Evolutionary conservation across 2,113 vertebrate species (phyloP), one percentile per base, ranked within the genome.

Genomic region (Calcarius ornatus): DNA sequence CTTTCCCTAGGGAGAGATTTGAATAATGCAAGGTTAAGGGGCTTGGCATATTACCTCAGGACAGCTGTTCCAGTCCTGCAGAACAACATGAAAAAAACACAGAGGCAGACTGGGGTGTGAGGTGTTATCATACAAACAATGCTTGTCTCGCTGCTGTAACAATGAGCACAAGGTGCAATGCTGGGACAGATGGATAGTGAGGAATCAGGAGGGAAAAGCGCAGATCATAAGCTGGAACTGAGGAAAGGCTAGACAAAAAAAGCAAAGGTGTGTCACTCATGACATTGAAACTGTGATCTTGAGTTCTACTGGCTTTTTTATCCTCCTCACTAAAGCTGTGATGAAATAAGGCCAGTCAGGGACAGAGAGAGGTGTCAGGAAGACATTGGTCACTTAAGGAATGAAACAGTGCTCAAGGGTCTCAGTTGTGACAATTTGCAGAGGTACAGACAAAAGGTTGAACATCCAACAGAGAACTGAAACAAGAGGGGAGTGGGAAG

Each of bases 21-120:
- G 66, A 96, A 95, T 90, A 94, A 93, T 54, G 35, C 51, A 90
- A 70, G 86, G 93, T 94, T 89, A 92, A 87, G 78, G 75, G 81
- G 48, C 75, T 90, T 96, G 86, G 77, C 94, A 77, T 94, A 38
- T 76, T 94, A 90, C 91, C 50, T 95, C 85, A 94, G 68, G 91
- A 90, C 91, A 95, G 94, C 81, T 96, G 93, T 90, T 95, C 50
- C 35, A 90, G 54, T 81, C 71, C 79, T 88, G 60, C 75, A 92
- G 75, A 89, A 76, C 73, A 92, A 87, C 70, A 70, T 21, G 37
- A 54, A 64, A 81, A 93, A 94, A 90, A 64, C 51, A 92, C 33
- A 38, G 61, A 82, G 56, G 63, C 54, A 83, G 88, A 76, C 86
- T 15, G 1, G 42, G 50, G 61, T 45, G 37, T 54, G 47, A 88